A percentile compares a stretch with the other conserved stretches of the same genome.
phyloP scores from a whole-genome alignment of 1,140 invertebrate species.

The Anagrus nilaparvatae region DNA sequence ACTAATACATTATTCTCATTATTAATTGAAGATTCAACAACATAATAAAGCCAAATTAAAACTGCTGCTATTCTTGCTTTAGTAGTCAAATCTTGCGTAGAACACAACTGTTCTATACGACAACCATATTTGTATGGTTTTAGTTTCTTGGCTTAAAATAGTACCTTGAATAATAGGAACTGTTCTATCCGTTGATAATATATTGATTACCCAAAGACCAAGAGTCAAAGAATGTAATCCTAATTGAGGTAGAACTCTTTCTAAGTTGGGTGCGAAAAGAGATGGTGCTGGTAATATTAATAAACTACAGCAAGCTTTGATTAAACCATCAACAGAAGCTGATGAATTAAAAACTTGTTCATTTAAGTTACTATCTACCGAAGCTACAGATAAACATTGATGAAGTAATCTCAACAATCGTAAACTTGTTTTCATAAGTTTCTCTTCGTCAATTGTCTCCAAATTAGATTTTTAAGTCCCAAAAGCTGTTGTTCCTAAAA shows the following conservation, averaged over 20 bases:
- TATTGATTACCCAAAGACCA: constrained; percentile 47
- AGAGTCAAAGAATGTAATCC: constrained; percentile 50
- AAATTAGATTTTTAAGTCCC: constrained; percentile 43
- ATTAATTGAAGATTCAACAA: constrained; percentile 35
- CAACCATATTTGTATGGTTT: constrained; percentile 60
- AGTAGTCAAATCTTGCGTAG: constrained; percentile 41
- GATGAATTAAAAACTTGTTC: constrained; percentile 48
- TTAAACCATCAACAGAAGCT: constrained; percentile 52
- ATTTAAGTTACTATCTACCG: constrained; percentile 35
- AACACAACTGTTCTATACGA: constrained; percentile 71
- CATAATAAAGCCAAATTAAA: constrained; percentile 51
- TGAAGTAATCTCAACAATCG: constrained; percentile 59
- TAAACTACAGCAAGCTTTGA: constrained; percentile 64
- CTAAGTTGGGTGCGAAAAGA: constrained; percentile 51
- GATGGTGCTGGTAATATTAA: constrained; percentile 57
- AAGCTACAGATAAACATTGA: constrained; percentile 51
- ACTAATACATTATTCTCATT: constrained; percentile 19
- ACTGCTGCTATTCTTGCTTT: constrained; percentile 46
- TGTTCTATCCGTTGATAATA: constrained; percentile 47
- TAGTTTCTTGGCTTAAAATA: constrained; percentile 32
- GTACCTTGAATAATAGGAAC: constrained; percentile 32
- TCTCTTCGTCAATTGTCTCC: constrained; percentile 37
- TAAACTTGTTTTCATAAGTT: constrained; percentile 44
- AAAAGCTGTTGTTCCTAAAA: constrained; percentile 72
- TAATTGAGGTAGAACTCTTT: constrained; percentile 51